Base-by-base conservation (phyloP, 2,888 invertebrate genomes). In the Apamea monoglypha region DNA sequence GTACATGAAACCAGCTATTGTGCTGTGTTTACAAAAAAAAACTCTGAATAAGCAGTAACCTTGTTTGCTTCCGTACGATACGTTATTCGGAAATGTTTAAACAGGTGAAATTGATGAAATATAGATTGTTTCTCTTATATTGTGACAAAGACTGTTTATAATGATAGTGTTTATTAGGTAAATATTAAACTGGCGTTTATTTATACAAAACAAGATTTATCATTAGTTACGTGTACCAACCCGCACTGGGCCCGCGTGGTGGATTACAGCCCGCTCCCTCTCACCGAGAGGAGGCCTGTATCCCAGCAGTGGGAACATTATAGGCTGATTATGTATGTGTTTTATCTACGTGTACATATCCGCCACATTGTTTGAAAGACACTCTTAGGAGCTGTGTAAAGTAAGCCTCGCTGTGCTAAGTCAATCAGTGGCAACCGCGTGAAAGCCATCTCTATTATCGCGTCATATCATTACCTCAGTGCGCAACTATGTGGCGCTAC, bases 361-460 rank as follows among this genome's bases (percentile, higher is more conserved):
- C 14, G 44, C 40, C 25, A 16, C 32, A 40, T n/a, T 53, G n/a
- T 44, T 18, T 44, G 21, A 44, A 50, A 44, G 7, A 63, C n/a
- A 16, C 8, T 29, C 4, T 53, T 18, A 36, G n/a, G 1, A 61
- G 32, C 14, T 32, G 12, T n/a, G n/a, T n/a, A n/a, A 53, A 53
- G 36, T n/a, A 56, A 40, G 32, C 36, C n/a, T n/a, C 44, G 56
- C 32, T 32, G 50, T 36, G 36, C 69, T 53, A 47, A 64, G 29
- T n/a, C 59, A 53, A 59, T 64, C 44, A 40, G 50, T 32, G 59
- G 50, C 69, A 53, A 61, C 32, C 53, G 29, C 44, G 71, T 83
- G 66, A 70, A 80, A 74, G 63, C 36, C 29, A 84, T 56, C 63
- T 76, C 74, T 74, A 77, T 84, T 81, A 84, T 74, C 74, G 64